phyloP scores from a whole-genome alignment of 2,797 vertebrate genomes.

The Astyanax mexicanus region DNA sequence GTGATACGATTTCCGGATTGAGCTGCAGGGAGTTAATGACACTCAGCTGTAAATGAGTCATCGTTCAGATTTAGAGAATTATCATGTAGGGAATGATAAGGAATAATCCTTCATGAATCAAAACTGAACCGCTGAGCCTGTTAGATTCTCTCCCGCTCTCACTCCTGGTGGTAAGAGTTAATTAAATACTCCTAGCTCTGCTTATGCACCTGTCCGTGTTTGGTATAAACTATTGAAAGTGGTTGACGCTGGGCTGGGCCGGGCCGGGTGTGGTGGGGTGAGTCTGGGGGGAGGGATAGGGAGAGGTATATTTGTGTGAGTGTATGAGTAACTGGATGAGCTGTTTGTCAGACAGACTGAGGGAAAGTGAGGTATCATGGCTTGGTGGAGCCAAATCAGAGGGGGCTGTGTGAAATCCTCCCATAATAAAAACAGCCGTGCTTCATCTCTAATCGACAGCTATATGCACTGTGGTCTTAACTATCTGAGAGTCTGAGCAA shows the following conservation, averaged over 20 bases:
- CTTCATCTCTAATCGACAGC: constrained; percentile 65
- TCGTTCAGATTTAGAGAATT: background rate
- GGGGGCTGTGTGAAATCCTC: constrained; percentile 36
- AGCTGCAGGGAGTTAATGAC: background rate
- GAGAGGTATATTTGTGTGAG: constrained; percentile 28
- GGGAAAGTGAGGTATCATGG: constrained; percentile 53
- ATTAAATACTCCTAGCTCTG: constrained; percentile 14
- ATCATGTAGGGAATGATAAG: constrained; percentile 6
- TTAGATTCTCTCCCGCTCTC: background rate
- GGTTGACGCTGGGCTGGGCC: constrained; percentile 4
- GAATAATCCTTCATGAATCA: constrained; percentile 18
- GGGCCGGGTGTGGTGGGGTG: background rate
- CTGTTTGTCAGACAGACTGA: constrained; percentile 32
- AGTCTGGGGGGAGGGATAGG: constrained; percentile 4
- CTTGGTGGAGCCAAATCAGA: constrained; percentile 28
- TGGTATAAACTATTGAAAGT: constrained; percentile 25
- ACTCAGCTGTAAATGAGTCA: constrained; percentile 13
- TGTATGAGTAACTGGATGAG: constrained; percentile 25
- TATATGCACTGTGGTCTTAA: constrained; percentile 50
- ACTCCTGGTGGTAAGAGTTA: constrained; percentile 13
- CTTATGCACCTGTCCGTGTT: constrained; percentile 22
- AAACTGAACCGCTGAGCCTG: constrained; percentile 6
- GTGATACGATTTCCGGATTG: background rate
- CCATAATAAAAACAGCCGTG: constrained; percentile 64
- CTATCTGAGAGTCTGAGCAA: constrained; percentile 67